A percentile compares a stretch with the other conserved stretches of the same genome.
phyloP scores from a whole-genome alignment of 1,140 invertebrate genomes.

The Pseudoatta argentina region DNA sequence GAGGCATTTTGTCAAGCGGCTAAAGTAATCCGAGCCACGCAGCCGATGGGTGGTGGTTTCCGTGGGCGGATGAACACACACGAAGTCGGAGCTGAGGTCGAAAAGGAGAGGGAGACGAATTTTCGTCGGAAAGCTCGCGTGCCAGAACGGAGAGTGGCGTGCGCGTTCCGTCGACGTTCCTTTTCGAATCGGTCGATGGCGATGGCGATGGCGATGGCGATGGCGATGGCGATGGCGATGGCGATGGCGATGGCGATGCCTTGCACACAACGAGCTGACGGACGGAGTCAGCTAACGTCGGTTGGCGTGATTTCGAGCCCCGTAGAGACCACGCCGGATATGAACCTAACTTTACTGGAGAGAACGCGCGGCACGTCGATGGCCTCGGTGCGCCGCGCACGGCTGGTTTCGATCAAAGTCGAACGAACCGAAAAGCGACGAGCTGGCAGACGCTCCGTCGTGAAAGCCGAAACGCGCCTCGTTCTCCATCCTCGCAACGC shows the following conservation, averaged over 20 bases:
- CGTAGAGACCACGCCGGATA: slow-evolving; percentile 80
- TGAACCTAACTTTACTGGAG: slow-evolving; percentile 79
- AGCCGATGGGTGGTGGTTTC: slow-evolving; percentile 70
- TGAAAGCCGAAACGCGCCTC: slow-evolving; percentile 6
- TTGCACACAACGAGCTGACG: slow-evolving; percentile 55
- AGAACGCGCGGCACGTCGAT: slow-evolving; percentile 38
- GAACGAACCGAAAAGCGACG: slow-evolving; percentile 64
- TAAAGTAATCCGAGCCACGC: slow-evolving; percentile 72
- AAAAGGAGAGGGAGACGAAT: slow-evolving; percentile 44
- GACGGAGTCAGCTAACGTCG: slow-evolving; percentile 60
- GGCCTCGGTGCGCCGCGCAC: slow-evolving; percentile 54
- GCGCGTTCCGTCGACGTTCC: slow-evolving; percentile 57
- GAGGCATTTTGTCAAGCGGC: slow-evolving; percentile 80
- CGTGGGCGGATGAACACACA: slow-evolving; percentile 48
- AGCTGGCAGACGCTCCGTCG: slow-evolving; percentile 27
- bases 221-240: slow-evolving; percentile 3
- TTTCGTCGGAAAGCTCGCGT: slow-evolving; percentile 69
- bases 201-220: not conserved
- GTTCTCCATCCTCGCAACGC: slow-evolving; percentile 1
- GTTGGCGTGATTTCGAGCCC: slow-evolving; percentile 80
- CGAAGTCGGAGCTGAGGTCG: slow-evolving; percentile 35
- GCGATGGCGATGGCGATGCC: slow-evolving; percentile 45
- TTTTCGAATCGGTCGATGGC: slow-evolving; percentile 70
- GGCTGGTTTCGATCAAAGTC: slow-evolving; percentile 75
- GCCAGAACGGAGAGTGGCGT: slow-evolving; percentile 61